Conservation (phyloP, 2,888 invertebrate genomes). For the Apodemia duryi region DNA sequence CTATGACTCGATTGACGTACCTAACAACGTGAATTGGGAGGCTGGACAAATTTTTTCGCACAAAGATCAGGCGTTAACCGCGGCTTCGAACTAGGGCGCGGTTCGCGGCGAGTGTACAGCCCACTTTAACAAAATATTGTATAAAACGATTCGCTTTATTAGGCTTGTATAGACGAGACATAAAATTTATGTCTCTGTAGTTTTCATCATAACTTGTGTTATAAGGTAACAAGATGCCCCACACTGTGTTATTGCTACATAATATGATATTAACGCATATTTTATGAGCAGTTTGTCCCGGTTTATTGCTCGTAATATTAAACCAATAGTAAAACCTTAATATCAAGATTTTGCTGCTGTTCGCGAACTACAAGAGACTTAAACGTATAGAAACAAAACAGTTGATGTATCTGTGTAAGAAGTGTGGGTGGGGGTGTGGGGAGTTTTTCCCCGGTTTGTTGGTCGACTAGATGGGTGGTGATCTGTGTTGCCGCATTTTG, state of each 20-base stretch:
- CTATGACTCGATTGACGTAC: too few relatives aligned
- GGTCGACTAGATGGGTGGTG: too few relatives aligned
- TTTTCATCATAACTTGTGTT: slow-evolving; percentile 12
- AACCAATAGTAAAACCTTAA: slow-evolving; percentile 24
- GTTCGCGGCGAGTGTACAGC: too few relatives aligned
- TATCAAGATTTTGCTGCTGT: not conserved
- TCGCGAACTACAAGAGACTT: too few relatives aligned
- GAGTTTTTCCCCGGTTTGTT: too few relatives aligned
- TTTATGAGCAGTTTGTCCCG: slow-evolving; percentile 25
- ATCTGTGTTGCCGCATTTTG: too few relatives aligned
- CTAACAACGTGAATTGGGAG: too few relatives aligned
- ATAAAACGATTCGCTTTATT: not conserved
- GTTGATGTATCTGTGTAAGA: not conserved
- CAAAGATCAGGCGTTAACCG: too few relatives aligned
- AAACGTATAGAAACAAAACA: not conserved
- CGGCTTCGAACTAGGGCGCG: too few relatives aligned
- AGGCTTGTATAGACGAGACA: not conserved
- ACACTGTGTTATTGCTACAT: slow-evolving; percentile 12
- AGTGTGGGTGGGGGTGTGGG: too few relatives aligned
- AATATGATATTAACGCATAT: slow-evolving; percentile 26
- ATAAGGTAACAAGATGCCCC: slow-evolving; percentile 12
- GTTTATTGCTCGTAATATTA: slow-evolving; percentile 29
- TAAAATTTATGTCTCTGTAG: slow-evolving; percentile 11
- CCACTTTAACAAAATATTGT: not conserved
- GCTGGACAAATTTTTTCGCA: too few relatives aligned